Conservation (phyloP, 1,140 invertebrate species). For the Tetragonula clypearis region DNA sequence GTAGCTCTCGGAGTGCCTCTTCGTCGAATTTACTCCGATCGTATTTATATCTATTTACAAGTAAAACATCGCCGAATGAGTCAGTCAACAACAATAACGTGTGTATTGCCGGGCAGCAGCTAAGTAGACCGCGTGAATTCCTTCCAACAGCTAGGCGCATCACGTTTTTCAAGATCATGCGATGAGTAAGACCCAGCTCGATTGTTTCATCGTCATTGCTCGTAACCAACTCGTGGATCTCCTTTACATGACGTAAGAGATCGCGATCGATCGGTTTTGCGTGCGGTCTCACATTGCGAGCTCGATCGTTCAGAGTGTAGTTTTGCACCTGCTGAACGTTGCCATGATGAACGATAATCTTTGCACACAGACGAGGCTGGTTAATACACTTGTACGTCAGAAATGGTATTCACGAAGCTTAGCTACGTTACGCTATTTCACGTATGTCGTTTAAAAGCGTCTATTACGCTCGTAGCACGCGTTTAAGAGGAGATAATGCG, state of each 20-base stretch:
- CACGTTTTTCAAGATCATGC: conserved; percentile 27
- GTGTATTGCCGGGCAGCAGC: not conserved
- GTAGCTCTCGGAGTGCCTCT: not conserved
- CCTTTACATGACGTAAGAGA: conserved; percentile 8
- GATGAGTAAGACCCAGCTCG: conserved; percentile 1
- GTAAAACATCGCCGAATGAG: not conserved
- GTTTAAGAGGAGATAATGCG: not conserved
- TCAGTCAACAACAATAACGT: not conserved
- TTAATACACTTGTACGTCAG: not conserved
- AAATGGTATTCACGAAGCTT: conserved; percentile 15
- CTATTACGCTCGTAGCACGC: not conserved
- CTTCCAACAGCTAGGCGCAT: no score
- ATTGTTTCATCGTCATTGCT: conserved; percentile 2
- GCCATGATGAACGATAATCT: conserved; percentile 16
- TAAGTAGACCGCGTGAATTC: not conserved
- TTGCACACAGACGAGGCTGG: conserved; percentile 8
- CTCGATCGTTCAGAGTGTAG: no score
- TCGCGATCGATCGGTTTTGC: conserved; percentile 18
- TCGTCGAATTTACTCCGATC: not conserved
- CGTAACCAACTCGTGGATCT: conserved; percentile 11
- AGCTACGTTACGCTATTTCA: no score
- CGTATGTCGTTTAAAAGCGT: not conserved
- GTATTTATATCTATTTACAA: not conserved
- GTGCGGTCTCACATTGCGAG: not conserved
- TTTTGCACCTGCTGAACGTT: conserved; percentile 10